These are phyloP conservation scores for Lasioglossum lativentre DNA, from an alignment of 2,888 invertebrate species.

Conservation along the genomic window DNA sequence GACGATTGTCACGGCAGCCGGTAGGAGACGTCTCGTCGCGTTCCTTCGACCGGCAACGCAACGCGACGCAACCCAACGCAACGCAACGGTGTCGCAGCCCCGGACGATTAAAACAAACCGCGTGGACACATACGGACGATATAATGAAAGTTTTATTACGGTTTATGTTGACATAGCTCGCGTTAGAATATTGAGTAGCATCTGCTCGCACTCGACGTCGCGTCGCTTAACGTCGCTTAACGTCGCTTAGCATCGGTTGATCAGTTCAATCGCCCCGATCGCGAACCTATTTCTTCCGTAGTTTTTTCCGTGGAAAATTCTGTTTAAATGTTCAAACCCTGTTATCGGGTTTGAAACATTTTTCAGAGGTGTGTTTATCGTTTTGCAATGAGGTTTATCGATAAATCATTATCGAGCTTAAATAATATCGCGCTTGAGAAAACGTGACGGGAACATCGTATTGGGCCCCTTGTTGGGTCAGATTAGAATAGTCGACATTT, in stretches of 20 bases:
- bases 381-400: not conserved
- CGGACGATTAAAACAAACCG: conserved; percentile 52
- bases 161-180: conserved; percentile 78
- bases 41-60: not conserved
- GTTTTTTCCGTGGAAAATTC: not conserved
- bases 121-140: conserved; percentile 47
- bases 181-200: conserved; percentile 75
- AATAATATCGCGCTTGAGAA: not conserved
- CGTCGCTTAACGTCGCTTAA: not conserved
- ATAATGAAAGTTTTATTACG: conserved; percentile 77
- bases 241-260: not conserved
- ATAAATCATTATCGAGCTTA: not conserved
- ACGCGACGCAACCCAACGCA: not conserved
- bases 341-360: not conserved
- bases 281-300: not conserved
- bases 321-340: not conserved
- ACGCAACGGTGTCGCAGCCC: not conserved
- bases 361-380: not conserved
- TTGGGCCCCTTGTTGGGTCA: conserved; percentile 18
- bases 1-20: too few species aligned
- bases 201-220: conserved; percentile 54
- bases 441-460: conserved; percentile 1
- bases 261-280: conserved; percentile 23
- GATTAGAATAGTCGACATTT: conserved; percentile 58
- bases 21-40: too few species aligned